Evolutionary conservation across 2,888 invertebrate genomes (phyloP), one percentile per base, ranked within the genome.

Genomic region (Idaea dimidiata): DNA sequence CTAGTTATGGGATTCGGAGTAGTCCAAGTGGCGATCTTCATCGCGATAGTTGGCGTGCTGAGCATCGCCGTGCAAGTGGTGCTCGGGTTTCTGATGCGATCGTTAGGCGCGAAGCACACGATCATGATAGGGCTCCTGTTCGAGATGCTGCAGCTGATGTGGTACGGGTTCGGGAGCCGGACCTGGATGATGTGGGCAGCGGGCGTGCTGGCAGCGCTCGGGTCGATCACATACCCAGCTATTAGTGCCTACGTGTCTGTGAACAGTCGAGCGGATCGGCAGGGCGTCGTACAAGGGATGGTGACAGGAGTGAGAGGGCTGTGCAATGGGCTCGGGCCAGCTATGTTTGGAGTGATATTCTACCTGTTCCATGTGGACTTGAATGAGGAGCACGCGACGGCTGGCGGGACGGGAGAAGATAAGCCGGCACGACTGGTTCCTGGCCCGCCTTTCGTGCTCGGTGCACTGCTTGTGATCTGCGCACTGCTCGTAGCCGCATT

Each of bases 131-230:
- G 99, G 61, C 94, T 99, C 70, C 91, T 98, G 69, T 98, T 99
- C 91, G 99, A 99, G 93, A 97, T 98, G 95, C 93, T 99, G 75
- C 99, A 99, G 88, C 94, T 99, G 70, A 96, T 99, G 93, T 99
- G 98, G 97, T 99, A 98, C 85, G 99, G 99, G 55, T 98, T 99
- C 81, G 98, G 99, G 63, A 98, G 98, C 75, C 96, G 98, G 79
- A 97, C 96, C 69, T 99, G 99, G 99, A 98, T 99, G 97, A 99
- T 99, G 98, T 99, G 99, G 99, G 97, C 97, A 54, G 99, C 99
- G 10, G 99, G 99, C 62, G 95, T 98, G 72, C 93, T 99, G 72
- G 99, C 99, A 54, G 98, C 99, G 16, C 94, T 99, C 74, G 98
- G 98, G 67, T 98, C 98, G 72, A 96, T 99, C 75, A 99, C 99